phyloP scores from a whole-genome alignment of 1,140 invertebrate genomes.

The Dufourea novaeangliae region DNA sequence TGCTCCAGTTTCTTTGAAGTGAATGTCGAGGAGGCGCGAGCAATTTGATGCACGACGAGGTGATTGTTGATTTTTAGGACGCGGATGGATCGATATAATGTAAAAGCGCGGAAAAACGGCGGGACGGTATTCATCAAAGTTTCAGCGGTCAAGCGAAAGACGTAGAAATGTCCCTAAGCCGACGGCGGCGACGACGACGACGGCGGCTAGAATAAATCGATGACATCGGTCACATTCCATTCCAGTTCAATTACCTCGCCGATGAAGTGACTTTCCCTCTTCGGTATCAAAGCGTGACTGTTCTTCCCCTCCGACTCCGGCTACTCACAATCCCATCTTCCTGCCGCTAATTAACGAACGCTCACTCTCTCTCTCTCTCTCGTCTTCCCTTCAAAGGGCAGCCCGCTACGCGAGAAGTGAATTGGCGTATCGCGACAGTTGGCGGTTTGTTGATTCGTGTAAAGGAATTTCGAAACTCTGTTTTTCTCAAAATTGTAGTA shows the following conservation, averaged over 20 bases:
- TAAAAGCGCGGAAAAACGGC: background rate
- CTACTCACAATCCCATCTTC: constrained; percentile 7
- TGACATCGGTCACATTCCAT: constrained; percentile 25
- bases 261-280: constrained; percentile 33
- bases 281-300: constrained; percentile 7
- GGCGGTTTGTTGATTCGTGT: too few relatives aligned
- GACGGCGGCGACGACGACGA: too few relatives aligned
- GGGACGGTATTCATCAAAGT: background rate
- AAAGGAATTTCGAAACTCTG: too few relatives aligned
- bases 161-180: constrained; percentile 1
- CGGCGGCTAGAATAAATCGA: constrained; percentile 16
- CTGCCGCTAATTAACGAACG: constrained; percentile 2
- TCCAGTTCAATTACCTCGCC: constrained; percentile 35
- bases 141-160: background rate
- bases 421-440: background rate
- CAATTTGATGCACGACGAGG: background rate
- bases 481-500: too few relatives aligned
- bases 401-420: background rate
- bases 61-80: background rate
- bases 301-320: background rate
- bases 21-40: background rate
- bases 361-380: too few relatives aligned
- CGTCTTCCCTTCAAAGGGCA: background rate
- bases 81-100: background rate
- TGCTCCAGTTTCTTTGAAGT: background rate